Evolutionary conservation across 1,140 invertebrate species (phyloP), one percentile per base, ranked within the genome.

Genomic region (Eciton burchellii): DNA sequence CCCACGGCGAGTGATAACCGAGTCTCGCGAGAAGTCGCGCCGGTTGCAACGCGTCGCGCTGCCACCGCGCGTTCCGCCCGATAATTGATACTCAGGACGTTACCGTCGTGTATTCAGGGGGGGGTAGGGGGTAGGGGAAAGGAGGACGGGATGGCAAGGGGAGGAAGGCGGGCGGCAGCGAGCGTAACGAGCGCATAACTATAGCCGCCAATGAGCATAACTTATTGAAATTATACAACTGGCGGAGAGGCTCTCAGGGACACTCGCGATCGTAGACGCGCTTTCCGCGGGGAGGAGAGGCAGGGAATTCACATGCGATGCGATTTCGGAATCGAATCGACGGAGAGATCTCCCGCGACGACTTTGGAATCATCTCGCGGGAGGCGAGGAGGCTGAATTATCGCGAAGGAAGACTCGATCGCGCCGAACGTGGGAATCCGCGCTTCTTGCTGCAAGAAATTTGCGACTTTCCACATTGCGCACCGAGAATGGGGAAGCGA

Each of bases 71-170:
- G 12, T 14, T 41, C 52, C 41, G 6, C 43, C 21, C 12, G 71
- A 56, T 87, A 87, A 88, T 87, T 87, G 77, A 87, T 88, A 87
- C 87, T 87, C 87, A 82, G 72, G 49, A 70, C 82, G 82, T 88
- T 79, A 66, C 71, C 66, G 47, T 79, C 19, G 35, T 35, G 2
- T 35, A 3, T 35, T 3, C 16, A 72, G n/a, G 19, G 43, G 52
- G 8, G n/a, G 47, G 21, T 35, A 66, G 63, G 35, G 63, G 35
- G 63, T 14, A 35, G 45, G 63, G 19, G 63, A 47, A n/a, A n/a
- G 19, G 29, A n/a, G n/a, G 66, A 29, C 4, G 74, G 56, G 60
- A 26, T 16, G 24, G 60, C 43, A 65, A 29, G 16, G 3, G 35
- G n/a, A 56, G 19, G 2, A 19, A 68, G n/a, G n/a, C n/a, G 19